Evolutionary conservation across 2,888 invertebrate species (phyloP), one percentile per base, ranked within the genome.

Genomic region (Eupithecia abbreviata): DNA sequence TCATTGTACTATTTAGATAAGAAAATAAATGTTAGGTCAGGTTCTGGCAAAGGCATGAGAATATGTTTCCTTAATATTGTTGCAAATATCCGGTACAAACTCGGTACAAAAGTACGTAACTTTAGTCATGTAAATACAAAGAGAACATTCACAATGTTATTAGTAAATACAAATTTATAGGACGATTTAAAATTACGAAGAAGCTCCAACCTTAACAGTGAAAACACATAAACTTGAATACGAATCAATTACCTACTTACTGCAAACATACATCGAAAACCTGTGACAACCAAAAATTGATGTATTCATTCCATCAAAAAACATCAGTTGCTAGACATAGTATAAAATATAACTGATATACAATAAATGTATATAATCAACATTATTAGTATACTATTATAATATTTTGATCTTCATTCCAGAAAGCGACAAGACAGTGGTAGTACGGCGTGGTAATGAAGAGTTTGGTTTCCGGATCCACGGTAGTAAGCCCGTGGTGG

Each of bases 391-490:
- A 12, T 30, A 62, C 9, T 30, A n/a, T n/a, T n/a, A n/a, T n/a
- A 12, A 62, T 18, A 58, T 62, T 62, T 1, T 4, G 1, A 7
- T 15, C 0, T 66, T 15, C 10, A 66, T 80, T 83, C 4, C 90
- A 98, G 98, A 98, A 91, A 97, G 98, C 86, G 98, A 98, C 93
- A 98, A 98, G 91, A 97, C 97, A 30, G 97, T 98, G 51, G 96
- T 97, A 74, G 97, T 98, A 5, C 96, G 97, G 82, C 96, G 98
- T 73, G 97, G 97, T 84, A 97, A 97, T 43, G 98, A 98, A 58
- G 99, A 98, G 89, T 99, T 98, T 89, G 99, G 99, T 15, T 98
- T 99, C 91, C 96, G 99, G 79, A 98, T 99, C 87, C 98, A 99
- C 85, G 99, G 99, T 45, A 98, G 98, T 77, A 98, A 98, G 87